Conservation (phyloP, 2,888 invertebrate genomes). For the Podabrus alpinus region DNA sequence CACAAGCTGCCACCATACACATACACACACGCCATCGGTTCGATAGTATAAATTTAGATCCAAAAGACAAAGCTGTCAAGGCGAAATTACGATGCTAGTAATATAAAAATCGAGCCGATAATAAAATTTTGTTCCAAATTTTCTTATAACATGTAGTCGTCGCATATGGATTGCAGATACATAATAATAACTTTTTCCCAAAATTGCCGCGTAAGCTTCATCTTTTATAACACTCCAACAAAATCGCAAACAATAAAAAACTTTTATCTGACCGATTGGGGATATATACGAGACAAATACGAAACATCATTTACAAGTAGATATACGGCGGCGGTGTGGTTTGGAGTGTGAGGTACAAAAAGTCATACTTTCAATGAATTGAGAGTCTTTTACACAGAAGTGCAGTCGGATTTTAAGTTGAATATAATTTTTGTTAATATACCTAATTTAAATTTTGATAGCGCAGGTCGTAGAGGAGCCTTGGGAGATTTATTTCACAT, state of each 20-base stretch:
- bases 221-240: slow-evolving; percentile 1
- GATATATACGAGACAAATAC: background rate
- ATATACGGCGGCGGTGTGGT: background rate
- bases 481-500: no score
- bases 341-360: background rate
- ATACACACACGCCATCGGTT: slow-evolving; percentile 2
- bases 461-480: no score
- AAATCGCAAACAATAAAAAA: background rate
- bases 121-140: slow-evolving; percentile 8
- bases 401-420: background rate
- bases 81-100: slow-evolving; percentile 19
- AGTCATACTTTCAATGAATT: background rate
- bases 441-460: background rate
- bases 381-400: background rate
- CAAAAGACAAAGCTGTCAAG: slow-evolving; percentile 22
- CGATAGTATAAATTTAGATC: slow-evolving; percentile 24
- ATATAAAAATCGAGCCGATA: slow-evolving; percentile 26
- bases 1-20: slow-evolving; percentile 39
- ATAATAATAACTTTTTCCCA: slow-evolving; percentile 3
- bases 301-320: background rate
- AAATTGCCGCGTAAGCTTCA: background rate
- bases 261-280: background rate
- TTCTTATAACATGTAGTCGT: background rate
- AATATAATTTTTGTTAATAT: background rate
- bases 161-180: slow-evolving; percentile 3